Conservation (phyloP, 2,113 vertebrate genomes). For the Eulemur rufifrons region DNA sequence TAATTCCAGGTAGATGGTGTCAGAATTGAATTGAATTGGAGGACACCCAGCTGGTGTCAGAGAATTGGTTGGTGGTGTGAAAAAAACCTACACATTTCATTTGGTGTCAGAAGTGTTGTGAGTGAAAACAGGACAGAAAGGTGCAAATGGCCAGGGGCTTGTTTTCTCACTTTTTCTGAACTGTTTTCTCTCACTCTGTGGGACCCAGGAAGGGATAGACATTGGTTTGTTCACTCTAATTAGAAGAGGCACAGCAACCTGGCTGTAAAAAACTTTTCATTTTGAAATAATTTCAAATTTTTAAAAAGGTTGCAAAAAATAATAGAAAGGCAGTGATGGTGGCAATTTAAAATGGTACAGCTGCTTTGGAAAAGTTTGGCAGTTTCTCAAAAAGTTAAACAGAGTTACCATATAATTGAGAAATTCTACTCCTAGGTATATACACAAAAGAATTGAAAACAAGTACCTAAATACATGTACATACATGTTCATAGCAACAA, state of each 20-base stretch:
- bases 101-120: background rate
- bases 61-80: background rate
- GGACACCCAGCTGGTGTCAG: background rate
- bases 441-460: background rate
- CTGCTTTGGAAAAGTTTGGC: background rate
- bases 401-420: background rate
- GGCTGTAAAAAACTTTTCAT: background rate
- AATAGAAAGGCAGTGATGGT: background rate
- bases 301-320: background rate
- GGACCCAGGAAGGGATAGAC: background rate
- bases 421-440: background rate
- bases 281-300: conserved; percentile 38
- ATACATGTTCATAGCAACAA: background rate
- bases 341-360: background rate
- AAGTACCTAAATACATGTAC: background rate
- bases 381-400: background rate
- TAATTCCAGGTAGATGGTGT: background rate
- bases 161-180: background rate
- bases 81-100: background rate
- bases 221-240: background rate
- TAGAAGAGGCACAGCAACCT: background rate
- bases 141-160: background rate
- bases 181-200: background rate
- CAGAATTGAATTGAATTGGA: background rate
- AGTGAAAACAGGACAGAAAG: background rate